A percentile compares a stretch with the other conserved stretches of the same genome.
Conservation (phyloP, 2,888 invertebrate species). For the Netelia inedita region DNA sequence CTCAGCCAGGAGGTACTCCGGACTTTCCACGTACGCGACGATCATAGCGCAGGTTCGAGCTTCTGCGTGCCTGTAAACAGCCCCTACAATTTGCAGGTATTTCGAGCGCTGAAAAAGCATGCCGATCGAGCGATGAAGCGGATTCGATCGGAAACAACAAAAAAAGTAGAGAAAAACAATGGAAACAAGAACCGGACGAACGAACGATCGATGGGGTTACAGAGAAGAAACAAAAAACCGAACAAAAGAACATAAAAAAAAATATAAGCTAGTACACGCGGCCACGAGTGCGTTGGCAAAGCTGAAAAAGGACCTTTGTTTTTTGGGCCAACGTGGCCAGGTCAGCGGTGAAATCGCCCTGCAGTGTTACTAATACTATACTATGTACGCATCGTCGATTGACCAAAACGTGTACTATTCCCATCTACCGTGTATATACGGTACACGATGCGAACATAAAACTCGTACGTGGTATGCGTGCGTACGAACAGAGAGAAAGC, state of each 20-base stretch:
- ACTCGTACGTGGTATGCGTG: slow-evolving; percentile 22
- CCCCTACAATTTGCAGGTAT: slow-evolving; percentile 66
- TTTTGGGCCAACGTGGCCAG: slow-evolving; percentile 20
- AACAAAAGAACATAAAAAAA: slow-evolving; percentile 13
- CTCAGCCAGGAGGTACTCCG: slow-evolving; percentile 13
- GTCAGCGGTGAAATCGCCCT: slow-evolving; percentile 29
- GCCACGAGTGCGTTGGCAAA: slow-evolving; percentile 37
- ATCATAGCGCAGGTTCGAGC: slow-evolving; percentile 36
- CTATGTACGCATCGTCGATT: slow-evolving; percentile 6
- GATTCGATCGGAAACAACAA: slow-evolving; percentile 33
- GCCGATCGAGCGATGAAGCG: slow-evolving; percentile 51
- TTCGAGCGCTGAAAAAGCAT: slow-evolving; percentile 46
- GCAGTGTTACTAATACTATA: slow-evolving; percentile 42
- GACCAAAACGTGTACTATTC: slow-evolving; percentile 23
- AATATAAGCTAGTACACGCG: slow-evolving; percentile 4
- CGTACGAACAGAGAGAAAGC: slow-evolving; percentile 2
- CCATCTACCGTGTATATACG: not conserved
- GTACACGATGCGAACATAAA: not conserved
- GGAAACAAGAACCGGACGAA: slow-evolving; percentile 16
- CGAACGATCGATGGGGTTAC: not conserved
- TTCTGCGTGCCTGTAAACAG: slow-evolving; percentile 50
- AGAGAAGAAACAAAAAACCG: slow-evolving; percentile 24
- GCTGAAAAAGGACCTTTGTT: slow-evolving; percentile 29
- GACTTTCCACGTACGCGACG: slow-evolving; percentile 48
- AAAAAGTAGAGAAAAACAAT: slow-evolving; percentile 38